Evolutionary conservation across 1,140 invertebrate species (phyloP), one percentile per base, ranked within the genome.

Genomic region (Ceratina japonica): DNA sequence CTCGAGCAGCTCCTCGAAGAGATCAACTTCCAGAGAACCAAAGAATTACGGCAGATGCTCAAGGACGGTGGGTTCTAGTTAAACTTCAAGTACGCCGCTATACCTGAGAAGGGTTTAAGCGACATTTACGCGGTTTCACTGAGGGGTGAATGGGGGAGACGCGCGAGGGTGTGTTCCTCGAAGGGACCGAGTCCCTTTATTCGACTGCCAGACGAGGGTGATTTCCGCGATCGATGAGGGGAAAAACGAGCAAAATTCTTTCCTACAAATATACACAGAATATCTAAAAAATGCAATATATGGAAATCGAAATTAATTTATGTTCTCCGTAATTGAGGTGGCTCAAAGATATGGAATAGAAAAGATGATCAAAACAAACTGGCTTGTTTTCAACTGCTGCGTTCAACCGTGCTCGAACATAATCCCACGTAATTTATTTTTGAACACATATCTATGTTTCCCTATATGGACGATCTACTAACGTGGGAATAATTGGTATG

Each of bases 1-100:
- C 90, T 97, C 79, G 96, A 97, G 88, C 96, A 97, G 87, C 93
- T 98, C 27, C 93, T 98, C 22, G 96, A 97, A 87, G 97, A 98
- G 90, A 97, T 98, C 78, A 97, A 97, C 90, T 98, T 97, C 88
- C 97, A 97, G 89, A 94, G 97, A 68, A 97, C 96, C 7, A 97
- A 97, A 91, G 97, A 98, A 92, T 97, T 97, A 94, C 93, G 97
- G 59, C 97, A 97, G 91, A 93, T 97, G 84, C 93, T 97, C 78
- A 97, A 97, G 92, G 96, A 97, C 93, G 96, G 96, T 97, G 91
- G 91, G 93, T 85, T 69, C 16, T 13, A n/a, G 54, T 22, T 8
- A 24, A n/a, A 4, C 15, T 27, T 12, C 5, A 12, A n/a, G 22
- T 27, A 13, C 15, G 2, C 16, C 49, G 5, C 3, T n/a, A 16